A percentile compares a stretch with the other conserved stretches of the same genome.
phyloP scores from a whole-genome alignment of 1,140 invertebrate species.

The Lerema accius region DNA sequence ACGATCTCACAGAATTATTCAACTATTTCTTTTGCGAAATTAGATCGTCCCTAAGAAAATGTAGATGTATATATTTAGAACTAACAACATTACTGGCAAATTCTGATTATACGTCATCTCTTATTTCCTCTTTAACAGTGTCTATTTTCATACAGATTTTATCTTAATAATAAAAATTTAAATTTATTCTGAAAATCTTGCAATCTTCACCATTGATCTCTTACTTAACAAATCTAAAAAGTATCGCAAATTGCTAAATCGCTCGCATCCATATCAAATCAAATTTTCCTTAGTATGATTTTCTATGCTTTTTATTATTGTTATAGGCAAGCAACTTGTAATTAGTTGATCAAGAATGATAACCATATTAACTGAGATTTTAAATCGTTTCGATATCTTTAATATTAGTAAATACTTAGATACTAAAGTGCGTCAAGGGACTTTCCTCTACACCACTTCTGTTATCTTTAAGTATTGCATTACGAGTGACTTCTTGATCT shows the following conservation, averaged over 20 bases:
- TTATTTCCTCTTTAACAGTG: no score
- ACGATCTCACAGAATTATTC: neutral
- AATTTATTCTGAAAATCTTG: no score
- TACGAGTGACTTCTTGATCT: conserved; percentile 4
- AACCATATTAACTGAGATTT: neutral
- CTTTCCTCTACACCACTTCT: no score
- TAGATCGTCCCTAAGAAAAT: no score
- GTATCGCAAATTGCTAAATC: neutral
- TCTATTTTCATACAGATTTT: no score
- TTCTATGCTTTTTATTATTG: neutral
- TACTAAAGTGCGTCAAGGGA: no score
- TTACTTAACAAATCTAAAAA: no score
- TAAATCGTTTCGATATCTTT: neutral
- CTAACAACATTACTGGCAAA: no score
- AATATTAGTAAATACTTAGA: neutral
- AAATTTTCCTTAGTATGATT: neutral
- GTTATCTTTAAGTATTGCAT: conserved; percentile 10
- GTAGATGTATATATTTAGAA: no score
- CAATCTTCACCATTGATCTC: no score
- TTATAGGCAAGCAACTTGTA: conserved; percentile 2
- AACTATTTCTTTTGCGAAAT: neutral
- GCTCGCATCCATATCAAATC: neutral
- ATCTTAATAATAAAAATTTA: no score
- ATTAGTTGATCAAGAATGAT: conserved; percentile 18
- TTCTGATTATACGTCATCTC: no score